Evolutionary conservation across 2,888 invertebrate genomes (phyloP), one percentile per base, ranked within the genome.

Genomic region (Pharmacophagus antenor): DNA sequence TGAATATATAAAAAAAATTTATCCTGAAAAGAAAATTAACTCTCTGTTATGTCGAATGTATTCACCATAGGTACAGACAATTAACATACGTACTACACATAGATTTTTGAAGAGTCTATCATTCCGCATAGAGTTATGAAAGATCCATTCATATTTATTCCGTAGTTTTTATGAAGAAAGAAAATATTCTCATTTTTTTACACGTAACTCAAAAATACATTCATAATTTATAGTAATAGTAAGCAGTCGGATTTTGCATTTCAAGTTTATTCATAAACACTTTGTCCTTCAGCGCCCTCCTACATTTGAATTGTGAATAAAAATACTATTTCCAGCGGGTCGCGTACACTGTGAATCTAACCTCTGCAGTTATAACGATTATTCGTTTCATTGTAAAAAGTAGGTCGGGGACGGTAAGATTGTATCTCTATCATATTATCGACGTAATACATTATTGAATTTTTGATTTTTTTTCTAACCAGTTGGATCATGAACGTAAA

Each of bases 331-430:
- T 15, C 18, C 18, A 5, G n/a, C 2, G 20, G 44, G 54, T 47
- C 47, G 46, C 46, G 48, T 47, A 37, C 21, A 22, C 42, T 21
- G 42, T 58, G 42, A 41, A 54, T 42, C 53, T 53, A 58, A 58
- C 58, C 52, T 52, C 56, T 41, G 17, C 15, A n/a, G 44, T 25
- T 17, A 21, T 46, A 58, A 47, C 48, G 42, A 27, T 50, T 48
- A 59, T 54, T 53, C 48, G 48, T 58, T 59, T 41, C 42, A 48
- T 54, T 59, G 48, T 41, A 48, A 25, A 54, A 59, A 59, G 59
- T 54, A 54, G 59, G 59, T 59, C 54, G 59, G 47, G 25, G 18
- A 25, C 8, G 37, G 23, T 21, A 41, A 59, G 59, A 54, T 59
- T 31, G 53, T 48, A 54, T 59, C 48, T 58, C 42, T 31, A 20